Evolutionary conservation across 2,888 invertebrate genomes (phyloP).

Genomic region (Lycocerus yunnanus): DNA sequence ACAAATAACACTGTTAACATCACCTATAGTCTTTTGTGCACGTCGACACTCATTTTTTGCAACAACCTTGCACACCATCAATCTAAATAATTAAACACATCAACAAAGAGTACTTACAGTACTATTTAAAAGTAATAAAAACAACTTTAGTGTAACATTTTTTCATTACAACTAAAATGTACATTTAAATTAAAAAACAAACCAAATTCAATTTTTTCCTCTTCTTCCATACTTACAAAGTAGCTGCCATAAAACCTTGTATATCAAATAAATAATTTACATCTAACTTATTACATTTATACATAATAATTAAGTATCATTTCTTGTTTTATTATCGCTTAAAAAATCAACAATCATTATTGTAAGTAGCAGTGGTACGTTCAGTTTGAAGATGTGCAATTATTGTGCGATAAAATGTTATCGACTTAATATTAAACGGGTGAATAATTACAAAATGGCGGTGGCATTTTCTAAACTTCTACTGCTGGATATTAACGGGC

Average conservation of each 20-base stretch:
- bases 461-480: constrained; percentile 50
- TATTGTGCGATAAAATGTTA: constrained; percentile 5
- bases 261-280: background rate
- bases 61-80: background rate
- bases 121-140: background rate
- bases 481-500: constrained; percentile 70
- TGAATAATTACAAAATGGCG: constrained; percentile 48
- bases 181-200: background rate
- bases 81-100: background rate
- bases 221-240: background rate
- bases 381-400: background rate
- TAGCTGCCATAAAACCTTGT: background rate
- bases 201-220: background rate
- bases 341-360: background rate
- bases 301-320: background rate
- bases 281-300: background rate
- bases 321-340: background rate
- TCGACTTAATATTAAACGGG: background rate
- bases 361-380: background rate
- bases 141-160: background rate
- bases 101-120: background rate
- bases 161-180: background rate
- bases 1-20: background rate
- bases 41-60: background rate
- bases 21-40: background rate